Conservation (phyloP, 2,113 vertebrate genomes). For the Gallinago jamesoni region DNA sequence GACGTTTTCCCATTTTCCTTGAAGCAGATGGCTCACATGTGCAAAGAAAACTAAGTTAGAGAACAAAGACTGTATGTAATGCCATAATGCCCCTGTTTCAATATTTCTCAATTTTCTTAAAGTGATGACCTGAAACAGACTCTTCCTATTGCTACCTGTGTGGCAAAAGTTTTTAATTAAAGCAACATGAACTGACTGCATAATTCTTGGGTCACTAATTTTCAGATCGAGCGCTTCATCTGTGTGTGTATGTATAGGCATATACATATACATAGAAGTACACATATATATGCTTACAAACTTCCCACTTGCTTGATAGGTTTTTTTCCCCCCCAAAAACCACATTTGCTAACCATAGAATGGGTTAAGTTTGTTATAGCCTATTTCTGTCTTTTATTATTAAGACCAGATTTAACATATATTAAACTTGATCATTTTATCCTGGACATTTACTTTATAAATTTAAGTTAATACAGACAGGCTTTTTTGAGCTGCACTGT, state of each 20-base stretch:
- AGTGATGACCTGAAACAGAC: not conserved
- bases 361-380: not conserved
- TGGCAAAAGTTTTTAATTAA: not conserved
- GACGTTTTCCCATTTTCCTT: slow-evolving; percentile 20
- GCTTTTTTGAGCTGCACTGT: not conserved
- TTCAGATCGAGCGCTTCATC: not conserved
- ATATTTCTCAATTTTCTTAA: not conserved
- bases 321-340: not conserved
- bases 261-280: accelerated
- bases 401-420: not conserved
- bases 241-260: not conserved
- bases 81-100: not conserved
- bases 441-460: not conserved
- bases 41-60: slow-evolving; percentile 11
- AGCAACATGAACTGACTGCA: not conserved
- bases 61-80: not conserved
- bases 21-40: slow-evolving; percentile 4
- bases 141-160: not conserved
- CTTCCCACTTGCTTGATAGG: not conserved
- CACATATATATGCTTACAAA: not conserved
- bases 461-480: not conserved
- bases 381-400: not conserved
- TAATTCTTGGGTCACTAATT: not conserved
- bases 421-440: not conserved
- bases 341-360: not conserved